Evolutionary conservation across 2,113 vertebrate species (phyloP), one percentile per base, ranked within the genome.

Genomic region (Bos javanicus): DNA sequence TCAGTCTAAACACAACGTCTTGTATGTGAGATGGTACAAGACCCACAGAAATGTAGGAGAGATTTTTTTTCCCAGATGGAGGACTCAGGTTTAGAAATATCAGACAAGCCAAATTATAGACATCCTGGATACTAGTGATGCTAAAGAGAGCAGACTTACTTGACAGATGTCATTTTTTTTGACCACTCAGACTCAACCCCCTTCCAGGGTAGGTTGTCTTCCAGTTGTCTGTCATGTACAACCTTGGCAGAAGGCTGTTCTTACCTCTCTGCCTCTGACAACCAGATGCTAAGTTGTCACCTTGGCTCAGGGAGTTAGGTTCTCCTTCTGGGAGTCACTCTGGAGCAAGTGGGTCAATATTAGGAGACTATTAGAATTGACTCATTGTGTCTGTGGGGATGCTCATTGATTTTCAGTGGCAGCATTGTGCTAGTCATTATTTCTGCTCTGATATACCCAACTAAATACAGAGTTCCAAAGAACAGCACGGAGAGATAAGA

Each of bases 251-350:
- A n/a, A 91, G 56, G 52, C 25, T 60, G 5, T 67, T 60, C 16
- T 81, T 94, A 28, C 10, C 36, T 97, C 36, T 64, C 8, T 54
- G 52, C n/a, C 33, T 50, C n/a, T 57, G 39, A 54, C 28, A 43
- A 16, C 25, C 14, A 14, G n/a, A 5, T 4, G 2, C 7, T 56
- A 12, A 1, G 0, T 11, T 33, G 9, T 64, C 59, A 36, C 23
- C 36, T n/a, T 57, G 57, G 25, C 28, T 90, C 43, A 19, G 23
- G 43, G 52, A 60, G 2, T 81, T 30, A 25, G 67, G 9, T 12
- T 90, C 87, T 90, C 28, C 52, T 59, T 50, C 16, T 43, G 26
- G 80, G 74, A 56, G 50, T 33, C 59, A 80, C 16, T 92, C 46
- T 64, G 28, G 26, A 84, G 30, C 7, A 78, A 82, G 13, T 17